Evolutionary conservation across 1,140 invertebrate species (phyloP), one percentile per base, ranked within the genome.

Genomic region (Drosophila sechellia): DNA sequence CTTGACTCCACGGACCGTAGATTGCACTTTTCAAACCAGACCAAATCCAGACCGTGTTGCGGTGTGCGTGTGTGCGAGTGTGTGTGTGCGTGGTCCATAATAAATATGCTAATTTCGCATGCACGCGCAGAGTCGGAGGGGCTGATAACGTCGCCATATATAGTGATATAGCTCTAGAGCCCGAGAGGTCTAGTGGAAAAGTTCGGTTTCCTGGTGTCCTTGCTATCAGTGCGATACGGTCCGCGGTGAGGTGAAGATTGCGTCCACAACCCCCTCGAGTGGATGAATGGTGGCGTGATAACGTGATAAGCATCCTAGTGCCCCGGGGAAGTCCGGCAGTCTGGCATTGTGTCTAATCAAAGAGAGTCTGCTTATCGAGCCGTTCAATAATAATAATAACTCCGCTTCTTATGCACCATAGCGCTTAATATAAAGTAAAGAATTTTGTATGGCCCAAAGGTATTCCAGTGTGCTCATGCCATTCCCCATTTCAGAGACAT

Each of bases 1-100:
- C 64, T 86, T 87, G 81, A 85, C 81, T 85, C 59, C 69, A 43
- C 31, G 37, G 17, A 64, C 61, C 59, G 76, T 65, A 37, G 22
- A 77, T 66, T 66, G 80, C 76, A 71, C 43, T 60, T 53, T 43
- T 34, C 37, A 17, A 31, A 56, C 20, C 35, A 58, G 35, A 61
- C 55, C 34, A 35, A 37, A 17, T 40, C 49, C 57, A 35, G 27
- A 59, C 35, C 4, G 4, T 3, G 5, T 13, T 22, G 20, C 20
- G 20, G 20, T 22, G 20, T 22, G 20, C n/a, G 17, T 49, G 6
- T n/a, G 13, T 49, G 25, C 4, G 20, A 22, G 22, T 15, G 25
- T 8, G 22, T 65, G 11, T 48, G 25, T 42, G 17, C 13, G 37
- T 57, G 43, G 20, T 37, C 45, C 31, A 71, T 58, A 71, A 71